Base-by-base conservation (phyloP, 2,888 invertebrate species). In the Drosophila monieri region DNA sequence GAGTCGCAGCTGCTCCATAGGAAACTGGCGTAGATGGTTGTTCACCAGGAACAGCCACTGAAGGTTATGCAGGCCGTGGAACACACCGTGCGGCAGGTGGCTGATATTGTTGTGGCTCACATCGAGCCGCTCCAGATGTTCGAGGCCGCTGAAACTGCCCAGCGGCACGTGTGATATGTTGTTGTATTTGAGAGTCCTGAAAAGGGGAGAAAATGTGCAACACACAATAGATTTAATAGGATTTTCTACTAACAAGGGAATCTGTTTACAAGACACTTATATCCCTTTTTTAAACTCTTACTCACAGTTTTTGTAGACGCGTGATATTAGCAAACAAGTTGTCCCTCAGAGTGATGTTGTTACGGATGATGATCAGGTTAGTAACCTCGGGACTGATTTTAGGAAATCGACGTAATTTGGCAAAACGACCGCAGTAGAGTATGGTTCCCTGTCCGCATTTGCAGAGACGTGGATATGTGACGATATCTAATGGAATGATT, bases 21-120 rank as follows among this genome's bases (percentile, higher is more conserved):
- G 90, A 46, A 93, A 90, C 15, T 84, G 67, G 8, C 74, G 73
- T 49, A 94, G 87, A 60, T 88, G 83, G 84, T 94, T 94, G 47
- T 92, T 89, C 37, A 92, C 89, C 27, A 93, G 76, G 73, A 92
- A 90, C 18, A 94, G 81, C 90, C 92, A 93, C 49, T 91, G 86
- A 27, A 94, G 80, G 1, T 90, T 89, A 0, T 64, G 57, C 39
- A 94, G 85, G 25, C 92, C 93, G 35, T 75, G 72, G 39, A 94
- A 92, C 18, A 92, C 88, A 21, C 91, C 92, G 6, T 76, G 62
- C 4, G 89, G 81, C 62, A 93, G 77, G 70, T 87, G 78, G 39
- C 78, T 86, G 43, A 90, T 72, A 67, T 85, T 87, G 62, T 91
- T 91, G 69, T 87, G 84, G 70, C 90, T 84, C 32, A 91, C 46